Evolutionary conservation across 2,797 vertebrate species (phyloP).

Genomic region (Sebastiscus albofasciatus): DNA sequence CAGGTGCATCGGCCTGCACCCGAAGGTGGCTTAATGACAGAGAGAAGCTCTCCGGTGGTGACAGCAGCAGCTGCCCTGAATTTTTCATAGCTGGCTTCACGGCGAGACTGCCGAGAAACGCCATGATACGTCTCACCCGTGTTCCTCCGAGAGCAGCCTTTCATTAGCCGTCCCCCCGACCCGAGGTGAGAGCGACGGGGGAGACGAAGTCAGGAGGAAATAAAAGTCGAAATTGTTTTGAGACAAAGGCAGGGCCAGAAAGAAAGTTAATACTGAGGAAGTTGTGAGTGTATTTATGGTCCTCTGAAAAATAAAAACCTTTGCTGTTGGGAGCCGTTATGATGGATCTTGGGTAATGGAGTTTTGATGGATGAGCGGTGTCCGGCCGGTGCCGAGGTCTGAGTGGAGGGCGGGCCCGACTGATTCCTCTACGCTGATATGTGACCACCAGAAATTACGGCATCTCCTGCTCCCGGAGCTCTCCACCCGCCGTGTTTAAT

Average conservation of each 20-base stretch:
- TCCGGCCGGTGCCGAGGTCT: constrained; percentile 39
- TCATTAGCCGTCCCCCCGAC: constrained; percentile 70
- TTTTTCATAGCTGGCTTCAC: constrained; percentile 71
- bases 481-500: constrained; percentile 20
- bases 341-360: constrained; percentile 81
- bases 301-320: constrained; percentile 60
- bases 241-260: constrained; percentile 38
- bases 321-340: constrained; percentile 62
- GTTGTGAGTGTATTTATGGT: constrained; percentile 67
- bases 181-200: constrained; percentile 44
- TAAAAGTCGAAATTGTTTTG: constrained; percentile 73
- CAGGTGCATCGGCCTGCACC: constrained; percentile 43
- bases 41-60: constrained; percentile 59
- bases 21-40: constrained; percentile 57
- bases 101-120: constrained; percentile 62
- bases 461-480: not conserved
- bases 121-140: constrained; percentile 68
- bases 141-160: constrained; percentile 72
- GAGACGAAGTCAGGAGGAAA: constrained; percentile 59
- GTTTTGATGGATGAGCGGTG: constrained; percentile 76
- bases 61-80: constrained; percentile 64
- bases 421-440: constrained; percentile 50
- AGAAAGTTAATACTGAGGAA: constrained; percentile 65
- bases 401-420: constrained; percentile 30
- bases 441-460: constrained; percentile 46